Evolutionary conservation across 2,113 vertebrate species (phyloP).

Genomic region (Scomber japonicus): DNA sequence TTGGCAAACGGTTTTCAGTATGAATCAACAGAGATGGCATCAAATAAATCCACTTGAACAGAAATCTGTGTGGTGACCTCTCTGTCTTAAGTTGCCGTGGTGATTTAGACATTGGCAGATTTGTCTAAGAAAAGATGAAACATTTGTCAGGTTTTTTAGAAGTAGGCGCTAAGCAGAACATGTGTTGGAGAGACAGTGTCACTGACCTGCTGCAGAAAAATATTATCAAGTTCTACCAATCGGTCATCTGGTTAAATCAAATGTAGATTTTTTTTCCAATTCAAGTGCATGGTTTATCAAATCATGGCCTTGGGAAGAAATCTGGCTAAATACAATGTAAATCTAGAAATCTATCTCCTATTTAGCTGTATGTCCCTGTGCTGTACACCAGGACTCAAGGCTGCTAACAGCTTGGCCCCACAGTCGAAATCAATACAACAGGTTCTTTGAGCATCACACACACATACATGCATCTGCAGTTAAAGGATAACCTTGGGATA

Average conservation of each 20-base stretch:
- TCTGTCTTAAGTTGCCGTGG: slow-evolving; percentile 7
- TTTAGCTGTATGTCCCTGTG: slow-evolving; percentile 53
- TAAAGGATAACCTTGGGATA: slow-evolving; percentile 70
- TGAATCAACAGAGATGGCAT: slow-evolving; percentile 42
- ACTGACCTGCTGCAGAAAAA: too few relatives aligned
- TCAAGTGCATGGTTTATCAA: too few relatives aligned
- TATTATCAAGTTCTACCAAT: too few relatives aligned
- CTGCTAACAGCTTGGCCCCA: slow-evolving; percentile 69
- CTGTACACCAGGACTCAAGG: slow-evolving; percentile 66
- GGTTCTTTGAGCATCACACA: slow-evolving; percentile 62
- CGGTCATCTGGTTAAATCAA: not conserved
- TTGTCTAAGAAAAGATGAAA: slow-evolving; percentile 18
- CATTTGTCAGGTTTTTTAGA: not conserved
- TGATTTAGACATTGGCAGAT: slow-evolving; percentile 42
- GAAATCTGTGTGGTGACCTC: slow-evolving; percentile 33
- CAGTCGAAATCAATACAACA: slow-evolving; percentile 77
- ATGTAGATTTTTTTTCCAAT: too few relatives aligned
- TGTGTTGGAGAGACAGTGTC: not conserved
- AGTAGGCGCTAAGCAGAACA: not conserved
- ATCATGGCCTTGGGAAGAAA: not conserved
- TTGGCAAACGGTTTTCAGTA: slow-evolving; percentile 9
- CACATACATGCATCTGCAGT: slow-evolving; percentile 30
- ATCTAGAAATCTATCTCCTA: slow-evolving; percentile 50
- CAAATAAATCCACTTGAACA: slow-evolving; percentile 30
- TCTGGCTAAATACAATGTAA: slow-evolving; percentile 39